phyloP scores from a whole-genome alignment of 1,140 invertebrate genomes.

The Drosophila neocordata region DNA sequence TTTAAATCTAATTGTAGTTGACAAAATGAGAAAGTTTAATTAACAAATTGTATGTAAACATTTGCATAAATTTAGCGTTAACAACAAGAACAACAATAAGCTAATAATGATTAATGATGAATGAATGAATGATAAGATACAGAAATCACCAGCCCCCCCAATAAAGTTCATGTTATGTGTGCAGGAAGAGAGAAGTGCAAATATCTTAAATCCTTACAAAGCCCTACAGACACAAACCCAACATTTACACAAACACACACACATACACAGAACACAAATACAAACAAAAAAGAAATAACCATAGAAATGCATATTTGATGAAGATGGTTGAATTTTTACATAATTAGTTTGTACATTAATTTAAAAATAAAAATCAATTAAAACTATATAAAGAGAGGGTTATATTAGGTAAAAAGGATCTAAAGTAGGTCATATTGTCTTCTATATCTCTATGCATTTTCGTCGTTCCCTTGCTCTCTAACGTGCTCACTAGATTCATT shows the following conservation, averaged over 20 bases:
- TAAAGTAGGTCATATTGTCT: background rate
- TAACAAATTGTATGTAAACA: constrained; percentile 65
- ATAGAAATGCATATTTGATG: constrained; percentile 75
- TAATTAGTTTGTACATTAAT: constrained; percentile 81
- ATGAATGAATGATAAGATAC: too few species aligned
- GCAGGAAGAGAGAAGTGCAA: constrained; percentile 24
- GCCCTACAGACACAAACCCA: constrained; percentile 18
- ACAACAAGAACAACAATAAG: constrained; percentile 37
- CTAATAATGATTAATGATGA: constrained; percentile 30
- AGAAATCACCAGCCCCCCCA: constrained; percentile 4
- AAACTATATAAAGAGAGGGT: constrained; percentile 47
- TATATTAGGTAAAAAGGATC: constrained; percentile 9
- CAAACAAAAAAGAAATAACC: constrained; percentile 49
- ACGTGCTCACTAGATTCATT: background rate
- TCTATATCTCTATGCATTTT: background rate
- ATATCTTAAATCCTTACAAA: constrained; percentile 30
- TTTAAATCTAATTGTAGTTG: constrained; percentile 48
- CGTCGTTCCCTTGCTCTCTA: background rate
- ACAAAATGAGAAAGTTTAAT: constrained; percentile 28
- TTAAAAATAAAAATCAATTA: constrained; percentile 81
- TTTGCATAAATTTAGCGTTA: constrained; percentile 67
- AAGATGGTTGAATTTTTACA: constrained; percentile 79
- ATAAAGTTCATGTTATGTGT: constrained; percentile 52
- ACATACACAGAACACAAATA: constrained; percentile 22
- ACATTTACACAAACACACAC: constrained; percentile 16